phyloP scores from a whole-genome alignment of 1,140 invertebrate genomes.

The Ephestia elutella region DNA sequence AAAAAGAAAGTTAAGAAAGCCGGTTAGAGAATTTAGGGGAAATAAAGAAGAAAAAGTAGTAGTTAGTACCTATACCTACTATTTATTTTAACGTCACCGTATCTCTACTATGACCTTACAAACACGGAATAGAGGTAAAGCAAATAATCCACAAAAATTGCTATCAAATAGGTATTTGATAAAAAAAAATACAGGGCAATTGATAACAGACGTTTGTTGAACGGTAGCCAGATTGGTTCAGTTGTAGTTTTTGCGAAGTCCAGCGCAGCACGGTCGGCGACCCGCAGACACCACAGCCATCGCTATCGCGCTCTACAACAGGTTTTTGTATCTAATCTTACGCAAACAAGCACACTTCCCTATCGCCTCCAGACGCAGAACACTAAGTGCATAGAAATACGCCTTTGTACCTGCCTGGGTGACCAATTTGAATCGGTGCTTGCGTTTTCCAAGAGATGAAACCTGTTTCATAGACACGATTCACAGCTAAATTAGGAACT shows the following conservation, averaged over 20 bases:
- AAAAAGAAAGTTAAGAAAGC: too few species aligned
- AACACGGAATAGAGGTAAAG: background rate
- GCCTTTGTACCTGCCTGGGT: background rate
- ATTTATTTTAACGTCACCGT: too few species aligned
- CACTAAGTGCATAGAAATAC: background rate
- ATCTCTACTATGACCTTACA: background rate
- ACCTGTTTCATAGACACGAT: too few species aligned
- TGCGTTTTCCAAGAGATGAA: too few species aligned
- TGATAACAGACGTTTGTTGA: constrained; percentile 17
- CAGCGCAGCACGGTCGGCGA: constrained; percentile 15
- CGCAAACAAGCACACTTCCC: constrained; percentile 32
- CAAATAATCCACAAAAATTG: constrained; percentile 5
- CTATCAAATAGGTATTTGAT: constrained; percentile 19
- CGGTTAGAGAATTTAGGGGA: too few species aligned
- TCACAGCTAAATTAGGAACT: too few species aligned
- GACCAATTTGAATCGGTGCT: too few species aligned
- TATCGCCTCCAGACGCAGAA: background rate
- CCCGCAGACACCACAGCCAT: constrained; percentile 16
- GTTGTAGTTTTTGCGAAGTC: constrained; percentile 15
- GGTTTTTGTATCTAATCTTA: constrained; percentile 48
- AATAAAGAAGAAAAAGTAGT: too few species aligned
- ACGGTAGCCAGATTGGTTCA: constrained; percentile 20
- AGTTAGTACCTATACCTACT: too few species aligned
- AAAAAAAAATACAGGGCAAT: constrained; percentile 15
- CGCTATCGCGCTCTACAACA: constrained; percentile 22